These are phyloP conservation scores for Synchiropus splendidus DNA, from an alignment of 2,113 vertebrate species.

Conservation along the genomic window DNA sequence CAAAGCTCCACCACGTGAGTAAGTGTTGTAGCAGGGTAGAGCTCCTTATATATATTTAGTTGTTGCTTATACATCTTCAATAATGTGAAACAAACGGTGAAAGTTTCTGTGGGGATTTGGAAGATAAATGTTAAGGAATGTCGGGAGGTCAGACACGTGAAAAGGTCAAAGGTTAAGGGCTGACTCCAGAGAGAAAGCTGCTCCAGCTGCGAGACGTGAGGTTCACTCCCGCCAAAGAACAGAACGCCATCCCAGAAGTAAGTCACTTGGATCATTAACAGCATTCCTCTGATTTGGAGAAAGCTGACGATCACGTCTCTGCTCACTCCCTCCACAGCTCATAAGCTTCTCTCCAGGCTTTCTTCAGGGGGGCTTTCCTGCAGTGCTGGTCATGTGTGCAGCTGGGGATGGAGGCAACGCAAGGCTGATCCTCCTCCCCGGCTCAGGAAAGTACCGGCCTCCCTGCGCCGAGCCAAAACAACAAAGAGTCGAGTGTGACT, in stretches of 20 bases:
- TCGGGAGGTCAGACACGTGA: neutral
- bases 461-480: constrained; percentile 64
- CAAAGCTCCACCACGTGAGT: too few species aligned
- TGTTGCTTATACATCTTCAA: too few species aligned
- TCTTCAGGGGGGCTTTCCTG: constrained; percentile 63
- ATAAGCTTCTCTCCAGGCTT: constrained; percentile 44
- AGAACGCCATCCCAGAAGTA: too few species aligned
- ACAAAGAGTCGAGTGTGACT: constrained; percentile 74
- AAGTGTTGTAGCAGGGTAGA: too few species aligned
- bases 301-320: constrained; percentile 37
- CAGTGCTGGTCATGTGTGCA: constrained; percentile 64
- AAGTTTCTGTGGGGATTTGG: too few species aligned
- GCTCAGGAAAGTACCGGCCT: constrained; percentile 67
- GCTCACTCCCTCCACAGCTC: constrained; percentile 10
- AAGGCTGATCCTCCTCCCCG: constrained; percentile 62
- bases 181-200: constrained; percentile 3
- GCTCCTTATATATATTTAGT: too few species aligned
- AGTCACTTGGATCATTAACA: constrained; percentile 31
- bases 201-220: constrained; percentile 13
- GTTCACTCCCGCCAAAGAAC: too few species aligned
- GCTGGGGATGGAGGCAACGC: constrained; percentile 64
- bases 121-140: constrained; percentile 3
- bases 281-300: constrained; percentile 42
- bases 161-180: neutral
- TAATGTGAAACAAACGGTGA: too few species aligned